phyloP scores from a whole-genome alignment of 2,888 invertebrate genomes.

The Fabriciana adippe region DNA sequence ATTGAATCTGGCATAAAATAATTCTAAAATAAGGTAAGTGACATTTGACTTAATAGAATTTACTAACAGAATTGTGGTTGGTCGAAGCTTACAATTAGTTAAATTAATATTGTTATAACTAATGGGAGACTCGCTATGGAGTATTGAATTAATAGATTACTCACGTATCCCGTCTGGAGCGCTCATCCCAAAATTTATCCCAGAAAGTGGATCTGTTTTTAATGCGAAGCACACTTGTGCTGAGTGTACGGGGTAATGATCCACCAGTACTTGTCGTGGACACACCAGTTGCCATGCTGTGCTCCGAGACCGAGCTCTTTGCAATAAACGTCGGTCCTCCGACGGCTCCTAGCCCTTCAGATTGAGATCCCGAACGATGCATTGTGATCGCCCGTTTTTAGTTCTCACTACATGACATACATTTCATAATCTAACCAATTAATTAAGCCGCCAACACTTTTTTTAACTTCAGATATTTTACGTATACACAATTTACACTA shows the following conservation, averaged over 20 bases:
- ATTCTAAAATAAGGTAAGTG: background rate
- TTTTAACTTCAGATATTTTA: background rate
- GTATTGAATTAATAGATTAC: constrained; percentile 55
- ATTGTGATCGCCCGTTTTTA: constrained; percentile 48
- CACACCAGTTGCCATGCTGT: constrained; percentile 79
- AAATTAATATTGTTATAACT: constrained; percentile 14
- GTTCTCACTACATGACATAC: constrained; percentile 52
- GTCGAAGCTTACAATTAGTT: background rate
- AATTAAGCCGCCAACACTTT: constrained; percentile 34
- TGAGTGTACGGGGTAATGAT: constrained; percentile 86
- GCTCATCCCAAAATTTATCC: constrained; percentile 91
- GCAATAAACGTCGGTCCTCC: constrained; percentile 62
- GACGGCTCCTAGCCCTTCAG: constrained; percentile 76
- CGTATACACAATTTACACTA: background rate
- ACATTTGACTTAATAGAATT: constrained; percentile 13
- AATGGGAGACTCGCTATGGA: constrained; percentile 6
- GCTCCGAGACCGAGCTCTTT: constrained; percentile 76
- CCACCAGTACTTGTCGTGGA: constrained; percentile 74
- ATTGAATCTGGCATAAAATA: constrained; percentile 11
- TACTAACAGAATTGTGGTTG: constrained; percentile 1
- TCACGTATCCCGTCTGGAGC: constrained; percentile 86
- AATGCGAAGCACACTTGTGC: constrained; percentile 90
- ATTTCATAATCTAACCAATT: constrained; percentile 35
- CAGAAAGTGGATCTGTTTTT: constrained; percentile 91
- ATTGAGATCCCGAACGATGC: constrained; percentile 83